These are phyloP conservation scores for Varanus komodoensis DNA, from an alignment of 2,113 vertebrate genomes.

Conservation along the genomic window DNA sequence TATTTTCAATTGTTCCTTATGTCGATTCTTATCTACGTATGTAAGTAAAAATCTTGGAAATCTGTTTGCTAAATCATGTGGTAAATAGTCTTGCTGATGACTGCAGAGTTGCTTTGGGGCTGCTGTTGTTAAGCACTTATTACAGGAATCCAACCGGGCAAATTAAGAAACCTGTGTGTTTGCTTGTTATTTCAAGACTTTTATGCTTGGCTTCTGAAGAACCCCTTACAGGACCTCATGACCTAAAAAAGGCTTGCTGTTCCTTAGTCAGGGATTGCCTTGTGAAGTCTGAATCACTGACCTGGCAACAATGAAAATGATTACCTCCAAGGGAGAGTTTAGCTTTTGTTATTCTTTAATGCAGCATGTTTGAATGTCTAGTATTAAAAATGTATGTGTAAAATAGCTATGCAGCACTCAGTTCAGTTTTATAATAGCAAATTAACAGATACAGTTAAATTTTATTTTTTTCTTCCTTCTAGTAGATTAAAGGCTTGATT, in stretches of 20 bases:
- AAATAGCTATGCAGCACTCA: conserved; percentile 44
- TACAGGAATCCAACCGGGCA: conserved; percentile 81
- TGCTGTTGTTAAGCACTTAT: conserved; percentile 80
- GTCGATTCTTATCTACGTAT: conserved; percentile 66
- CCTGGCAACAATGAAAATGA: conserved; percentile 71
- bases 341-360: conserved; percentile 65
- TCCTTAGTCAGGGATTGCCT: conserved; percentile 72
- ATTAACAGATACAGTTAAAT: conserved; percentile 51
- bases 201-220: conserved; percentile 72
- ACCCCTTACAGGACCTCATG: conserved; percentile 68
- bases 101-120: conserved; percentile 78
- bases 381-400: conserved; percentile 65
- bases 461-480: conserved; percentile 47
- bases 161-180: conserved; percentile 80
- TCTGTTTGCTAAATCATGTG: conserved; percentile 83
- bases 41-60: conserved; percentile 76
- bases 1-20: conserved; percentile 46
- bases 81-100: conserved; percentile 83
- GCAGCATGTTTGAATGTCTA: conserved; percentile 56
- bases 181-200: conserved; percentile 79
- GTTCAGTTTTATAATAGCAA: conserved; percentile 50
- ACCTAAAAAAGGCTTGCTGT: conserved; percentile 72
- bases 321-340: conserved; percentile 66
- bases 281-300: conserved; percentile 68
- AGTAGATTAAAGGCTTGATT: conserved; percentile 58